Evolutionary conservation across 64 coral and sea anemone genomes (phyloP).

Genomic region (Montipora foliosa): DNA sequence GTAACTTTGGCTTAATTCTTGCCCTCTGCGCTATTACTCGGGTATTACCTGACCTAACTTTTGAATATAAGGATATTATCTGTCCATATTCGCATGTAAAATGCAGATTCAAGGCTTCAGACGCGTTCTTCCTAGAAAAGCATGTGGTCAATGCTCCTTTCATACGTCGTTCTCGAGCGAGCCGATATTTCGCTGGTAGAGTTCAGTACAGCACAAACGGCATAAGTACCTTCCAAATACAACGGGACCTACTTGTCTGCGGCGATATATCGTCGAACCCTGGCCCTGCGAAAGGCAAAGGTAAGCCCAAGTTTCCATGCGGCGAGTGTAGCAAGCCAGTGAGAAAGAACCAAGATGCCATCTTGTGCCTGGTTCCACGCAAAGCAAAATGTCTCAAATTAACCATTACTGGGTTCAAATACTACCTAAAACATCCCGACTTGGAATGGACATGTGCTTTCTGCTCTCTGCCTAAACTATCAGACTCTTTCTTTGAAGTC

Average conservation of each 20-base stretch:
- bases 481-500: constrained; percentile 38
- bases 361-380: constrained; percentile 51
- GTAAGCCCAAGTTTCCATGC: constrained; percentile 20
- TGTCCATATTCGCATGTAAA: constrained; percentile 39
- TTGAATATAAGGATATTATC: constrained; percentile 36
- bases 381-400: constrained; percentile 25
- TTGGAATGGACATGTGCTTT: constrained; percentile 44
- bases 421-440: constrained; percentile 15
- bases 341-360: constrained; percentile 47
- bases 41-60: constrained; percentile 36
- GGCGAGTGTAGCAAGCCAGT: constrained; percentile 42
- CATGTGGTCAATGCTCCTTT: not conserved
- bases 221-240: not conserved
- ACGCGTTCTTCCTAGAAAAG: not conserved
- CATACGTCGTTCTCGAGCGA: constrained; percentile 41
- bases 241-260: no score
- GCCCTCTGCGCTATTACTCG: constrained; percentile 23
- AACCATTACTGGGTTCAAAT: not conserved
- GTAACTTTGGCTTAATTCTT: constrained; percentile 54
- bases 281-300: constrained; percentile 43
- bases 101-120: constrained; percentile 7
- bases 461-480: constrained; percentile 51
- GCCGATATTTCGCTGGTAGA: constrained; percentile 40
- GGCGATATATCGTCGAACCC: not conserved
- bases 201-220: constrained; percentile 46